Percentiles rank a stretch among this genome's conserved stretches.
phyloP scores from a whole-genome alignment of 1,140 invertebrate species.

The Tetragonula clypearis region DNA sequence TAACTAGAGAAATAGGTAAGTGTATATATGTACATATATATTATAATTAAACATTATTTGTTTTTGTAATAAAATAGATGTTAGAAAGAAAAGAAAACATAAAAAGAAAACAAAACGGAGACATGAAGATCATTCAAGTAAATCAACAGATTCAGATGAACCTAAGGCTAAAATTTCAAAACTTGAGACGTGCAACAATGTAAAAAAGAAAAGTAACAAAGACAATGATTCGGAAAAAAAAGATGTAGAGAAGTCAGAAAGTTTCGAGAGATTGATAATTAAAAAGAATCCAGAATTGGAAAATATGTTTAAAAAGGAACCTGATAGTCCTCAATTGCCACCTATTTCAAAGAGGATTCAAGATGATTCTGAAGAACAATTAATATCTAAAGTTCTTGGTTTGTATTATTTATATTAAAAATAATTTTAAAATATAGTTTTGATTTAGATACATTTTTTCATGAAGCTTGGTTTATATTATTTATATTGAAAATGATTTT shows the following conservation, averaged over 20 bases:
- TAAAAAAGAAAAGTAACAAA: slow-evolving; percentile 62
- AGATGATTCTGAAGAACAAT: slow-evolving; percentile 73
- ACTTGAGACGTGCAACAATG: background rate
- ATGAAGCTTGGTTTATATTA: slow-evolving; percentile 73
- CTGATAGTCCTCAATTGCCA: slow-evolving; percentile 66
- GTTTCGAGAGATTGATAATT: slow-evolving; percentile 43
- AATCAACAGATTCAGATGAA: slow-evolving; percentile 75
- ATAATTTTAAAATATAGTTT: background rate
- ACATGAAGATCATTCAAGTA: slow-evolving; percentile 77
- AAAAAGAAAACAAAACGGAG: slow-evolving; percentile 83
- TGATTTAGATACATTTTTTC: no score
- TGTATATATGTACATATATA: background rate
- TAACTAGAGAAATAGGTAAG: background rate
- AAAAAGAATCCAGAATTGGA: slow-evolving; percentile 51
- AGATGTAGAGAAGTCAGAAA: background rate
- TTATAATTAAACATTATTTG: slow-evolving; percentile 27
- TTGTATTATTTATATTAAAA: slow-evolving; percentile 58
- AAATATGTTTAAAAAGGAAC: slow-evolving; percentile 37
- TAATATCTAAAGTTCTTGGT: slow-evolving; percentile 80
- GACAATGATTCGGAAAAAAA: slow-evolving; percentile 41
- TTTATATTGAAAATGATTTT: slow-evolving; percentile 18
- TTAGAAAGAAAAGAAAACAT: slow-evolving; percentile 83
- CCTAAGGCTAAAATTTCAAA: slow-evolving; percentile 56
- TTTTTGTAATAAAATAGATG: slow-evolving; percentile 58
- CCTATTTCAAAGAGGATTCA: slow-evolving; percentile 70